A percentile compares a stretch with the other conserved stretches of the same genome.
Evolutionary conservation across 2,888 invertebrate species (phyloP).

Genomic region (Chaitophorus viminalis): DNA sequence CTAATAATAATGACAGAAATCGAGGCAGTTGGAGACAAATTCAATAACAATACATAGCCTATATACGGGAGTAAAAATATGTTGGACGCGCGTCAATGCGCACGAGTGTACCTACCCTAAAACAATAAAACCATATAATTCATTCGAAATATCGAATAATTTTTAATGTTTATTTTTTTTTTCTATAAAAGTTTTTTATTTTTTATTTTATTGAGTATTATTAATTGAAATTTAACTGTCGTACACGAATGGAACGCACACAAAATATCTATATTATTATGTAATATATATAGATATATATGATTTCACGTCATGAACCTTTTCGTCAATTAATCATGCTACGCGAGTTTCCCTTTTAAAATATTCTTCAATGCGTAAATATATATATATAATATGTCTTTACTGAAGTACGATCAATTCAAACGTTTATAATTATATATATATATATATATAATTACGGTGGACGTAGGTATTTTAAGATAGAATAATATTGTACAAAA

Average conservation of each 20-base stretch:
- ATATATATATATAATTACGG: background rate
- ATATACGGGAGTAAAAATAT: constrained; percentile 30
- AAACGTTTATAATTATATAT: background rate
- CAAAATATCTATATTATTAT: constrained; percentile 8
- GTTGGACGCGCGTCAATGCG: background rate
- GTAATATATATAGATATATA: background rate
- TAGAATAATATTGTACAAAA: background rate
- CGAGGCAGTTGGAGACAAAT: background rate
- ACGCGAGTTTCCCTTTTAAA: background rate
- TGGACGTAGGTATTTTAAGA: background rate
- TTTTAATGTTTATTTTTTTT: constrained; percentile 23
- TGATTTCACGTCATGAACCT: constrained; percentile 1
- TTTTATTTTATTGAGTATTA: background rate
- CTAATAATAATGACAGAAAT: constrained; percentile 26
- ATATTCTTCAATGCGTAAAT: background rate
- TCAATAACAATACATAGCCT: background rate
- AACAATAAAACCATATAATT: constrained; percentile 41
- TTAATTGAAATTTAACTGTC: constrained; percentile 41
- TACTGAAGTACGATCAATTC: background rate
- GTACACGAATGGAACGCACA: background rate
- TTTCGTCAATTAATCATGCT: constrained; percentile 27
- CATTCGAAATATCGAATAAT: background rate
- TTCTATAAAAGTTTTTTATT: constrained; percentile 12
- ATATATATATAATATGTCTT: background rate
- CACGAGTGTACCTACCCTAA: background rate